These are phyloP conservation scores for Lepus europaeus DNA, from an alignment of 2,113 vertebrate genomes.

Conservation along the genomic window DNA sequence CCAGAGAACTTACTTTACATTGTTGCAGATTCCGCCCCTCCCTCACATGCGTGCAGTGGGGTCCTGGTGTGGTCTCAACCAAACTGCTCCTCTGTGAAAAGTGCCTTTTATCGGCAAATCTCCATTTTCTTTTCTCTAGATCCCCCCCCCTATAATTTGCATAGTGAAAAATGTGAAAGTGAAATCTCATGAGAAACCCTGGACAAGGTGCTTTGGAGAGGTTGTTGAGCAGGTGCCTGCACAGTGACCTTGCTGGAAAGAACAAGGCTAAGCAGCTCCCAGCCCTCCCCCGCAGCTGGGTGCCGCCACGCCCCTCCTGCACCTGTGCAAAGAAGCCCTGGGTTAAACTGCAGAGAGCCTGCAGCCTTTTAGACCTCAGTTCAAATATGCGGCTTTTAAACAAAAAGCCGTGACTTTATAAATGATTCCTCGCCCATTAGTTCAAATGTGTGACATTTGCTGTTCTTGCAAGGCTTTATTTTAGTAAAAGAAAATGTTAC, in stretches of 20 bases:
- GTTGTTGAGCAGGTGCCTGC: constrained; percentile 8
- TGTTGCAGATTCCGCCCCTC: background rate
- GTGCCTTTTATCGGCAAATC: background rate
- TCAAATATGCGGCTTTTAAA: background rate
- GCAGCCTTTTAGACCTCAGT: background rate
- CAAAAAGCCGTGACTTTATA: background rate
- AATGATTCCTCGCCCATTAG: background rate
- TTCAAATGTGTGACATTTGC: background rate
- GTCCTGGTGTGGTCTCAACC: accelerated
- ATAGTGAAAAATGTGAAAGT: background rate
- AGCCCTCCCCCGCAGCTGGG: background rate
- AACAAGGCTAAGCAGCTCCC: no score
- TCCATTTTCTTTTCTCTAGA: background rate
- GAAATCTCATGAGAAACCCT: background rate
- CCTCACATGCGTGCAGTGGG: accelerated
- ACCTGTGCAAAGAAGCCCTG: background rate
- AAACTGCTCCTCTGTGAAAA: background rate
- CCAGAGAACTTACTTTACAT: background rate
- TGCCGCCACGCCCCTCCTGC: no score
- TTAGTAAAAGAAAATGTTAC: background rate
- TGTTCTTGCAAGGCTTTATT: background rate
- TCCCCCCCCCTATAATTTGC: background rate
- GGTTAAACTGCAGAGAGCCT: background rate
- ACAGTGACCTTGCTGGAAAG: background rate
- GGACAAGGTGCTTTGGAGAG: constrained; percentile 27